Percentiles rank a stretch among this genome's conserved stretches.
These are phyloP conservation scores for Cyclura pinguis DNA, from an alignment of 2,797 vertebrate genomes.

Conservation along the genomic window DNA sequence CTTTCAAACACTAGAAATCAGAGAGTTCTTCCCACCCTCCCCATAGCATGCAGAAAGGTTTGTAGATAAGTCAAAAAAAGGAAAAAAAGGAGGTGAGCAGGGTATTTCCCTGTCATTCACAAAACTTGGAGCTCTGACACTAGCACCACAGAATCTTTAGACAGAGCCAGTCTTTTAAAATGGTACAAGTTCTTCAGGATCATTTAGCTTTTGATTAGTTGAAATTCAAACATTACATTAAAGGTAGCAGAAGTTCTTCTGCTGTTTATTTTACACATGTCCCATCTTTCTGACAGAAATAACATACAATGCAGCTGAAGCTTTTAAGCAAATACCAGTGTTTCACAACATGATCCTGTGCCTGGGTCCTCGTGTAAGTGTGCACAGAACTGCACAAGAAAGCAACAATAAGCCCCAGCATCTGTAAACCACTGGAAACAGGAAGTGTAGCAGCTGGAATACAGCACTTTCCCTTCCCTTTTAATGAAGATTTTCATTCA, in stretches of 20 bases:
- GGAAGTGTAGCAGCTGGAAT: not conserved
- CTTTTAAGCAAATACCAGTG: not conserved
- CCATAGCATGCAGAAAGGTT: not conserved
- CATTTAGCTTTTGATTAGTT: not conserved
- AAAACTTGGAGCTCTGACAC: not conserved
- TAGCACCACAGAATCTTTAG: not conserved
- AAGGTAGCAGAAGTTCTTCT: not conserved
- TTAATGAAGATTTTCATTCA: not conserved
- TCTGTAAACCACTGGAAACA: not conserved
- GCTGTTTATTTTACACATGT: not conserved
- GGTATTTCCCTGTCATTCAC: not conserved
- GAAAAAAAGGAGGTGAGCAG: not conserved
- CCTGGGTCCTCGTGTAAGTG: not conserved
- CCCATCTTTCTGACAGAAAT: too few relatives aligned
- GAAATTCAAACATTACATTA: not conserved
- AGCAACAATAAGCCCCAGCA: too few relatives aligned
- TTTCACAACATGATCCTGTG: not conserved
- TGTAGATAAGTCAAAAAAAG: not conserved
- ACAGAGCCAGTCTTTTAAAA: not conserved
- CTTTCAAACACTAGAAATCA: not conserved
- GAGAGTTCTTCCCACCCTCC: not conserved
- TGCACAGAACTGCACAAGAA: not conserved
- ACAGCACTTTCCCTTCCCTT: not conserved
- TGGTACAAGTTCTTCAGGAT: not conserved
- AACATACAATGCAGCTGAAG: too few relatives aligned